Conservation (phyloP, 2,113 vertebrate species). For the Anser cygnoides region DNA sequence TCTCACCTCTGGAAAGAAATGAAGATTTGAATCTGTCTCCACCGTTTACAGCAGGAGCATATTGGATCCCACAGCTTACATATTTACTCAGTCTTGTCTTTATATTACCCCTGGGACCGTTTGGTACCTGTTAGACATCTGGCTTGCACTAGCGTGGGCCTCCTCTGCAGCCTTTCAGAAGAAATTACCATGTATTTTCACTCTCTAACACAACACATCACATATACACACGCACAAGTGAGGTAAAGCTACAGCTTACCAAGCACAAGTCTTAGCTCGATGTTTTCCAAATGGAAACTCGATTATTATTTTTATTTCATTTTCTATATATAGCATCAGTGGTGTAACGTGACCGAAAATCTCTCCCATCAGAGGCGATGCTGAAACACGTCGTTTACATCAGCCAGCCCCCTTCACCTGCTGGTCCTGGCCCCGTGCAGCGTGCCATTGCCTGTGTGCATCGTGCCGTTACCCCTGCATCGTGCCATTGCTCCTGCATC, state of each 20-base stretch:
- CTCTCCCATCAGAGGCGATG: fast-evolving
- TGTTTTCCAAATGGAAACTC: neutral
- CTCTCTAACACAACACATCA: fast-evolving
- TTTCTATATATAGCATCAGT: neutral
- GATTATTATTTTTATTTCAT: neutral
- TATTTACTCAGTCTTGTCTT: neutral
- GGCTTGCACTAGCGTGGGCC: neutral
- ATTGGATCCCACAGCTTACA: neutral
- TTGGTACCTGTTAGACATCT: neutral
- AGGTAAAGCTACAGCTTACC: neutral
- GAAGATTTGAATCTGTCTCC: neutral
- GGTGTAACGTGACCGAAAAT: neutral
- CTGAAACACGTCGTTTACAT: neutral
- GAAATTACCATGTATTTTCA: neutral
- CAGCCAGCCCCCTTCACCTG: neutral
- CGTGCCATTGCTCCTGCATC: neutral
- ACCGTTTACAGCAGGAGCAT: neutral
- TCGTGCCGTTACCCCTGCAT: neutral
- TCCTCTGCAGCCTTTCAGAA: neutral
- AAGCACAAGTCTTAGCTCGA: neutral
- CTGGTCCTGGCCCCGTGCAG: fast-evolving
- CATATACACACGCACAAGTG: fast-evolving
- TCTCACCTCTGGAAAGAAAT: neutral
- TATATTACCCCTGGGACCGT: neutral
- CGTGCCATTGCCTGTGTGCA: neutral